Base-by-base conservation (phyloP, 2,888 invertebrate genomes). In the Leptodirus hochenwartii region DNA sequence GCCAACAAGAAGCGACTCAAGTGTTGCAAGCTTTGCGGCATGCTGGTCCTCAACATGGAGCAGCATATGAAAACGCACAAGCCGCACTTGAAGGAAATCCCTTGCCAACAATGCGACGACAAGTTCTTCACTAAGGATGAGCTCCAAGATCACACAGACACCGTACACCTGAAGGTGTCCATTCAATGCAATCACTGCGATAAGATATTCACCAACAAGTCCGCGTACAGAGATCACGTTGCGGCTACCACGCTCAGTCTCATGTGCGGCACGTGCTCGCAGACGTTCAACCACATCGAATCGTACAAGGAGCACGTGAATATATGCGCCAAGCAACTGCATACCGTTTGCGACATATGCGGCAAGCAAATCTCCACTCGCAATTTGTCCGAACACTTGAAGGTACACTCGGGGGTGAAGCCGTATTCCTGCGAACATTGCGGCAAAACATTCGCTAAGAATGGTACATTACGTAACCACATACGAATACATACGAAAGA, bases 401-500 rank as follows among this genome's bases (percentile, higher is more conserved):
- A 17, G 15, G 22, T 16, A 10, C 29, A 33, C 16, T n/a, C n/a
- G n/a, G 13, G 5, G 15, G 14, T 15, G 13, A 22, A 29, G 12
- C 22, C 26, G 15, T 8, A 27, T 10, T 12, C 10, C 10, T 30
- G 31, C 25, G 13, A 16, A 12, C 9, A 15, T 5, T 33, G 33
- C 20, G 11, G 20, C 9, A 30, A 33, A 23, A 33, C 13, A 9
- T 22, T 34, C 15, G 26, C 29, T 5, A 33, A 25, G 3, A 34
- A 34, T 13, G 25, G 23, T 11, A 34, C 26, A 14, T 12, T 34
- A 4, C 27, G 32, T 24, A 10, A 30, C 20, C 34, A 34, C 15
- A 15, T 24, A 27, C 5, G 5, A 6, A 27, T 28, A 10, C 61
- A 61, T 31, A 56, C 56, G 1, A 59, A 59, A 1, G 59, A 58